Evolutionary conservation across 92 coral and sea anemone genomes (phyloP), one percentile per base, ranked within the genome.

Genomic region (Palythoa grandiflora): DNA sequence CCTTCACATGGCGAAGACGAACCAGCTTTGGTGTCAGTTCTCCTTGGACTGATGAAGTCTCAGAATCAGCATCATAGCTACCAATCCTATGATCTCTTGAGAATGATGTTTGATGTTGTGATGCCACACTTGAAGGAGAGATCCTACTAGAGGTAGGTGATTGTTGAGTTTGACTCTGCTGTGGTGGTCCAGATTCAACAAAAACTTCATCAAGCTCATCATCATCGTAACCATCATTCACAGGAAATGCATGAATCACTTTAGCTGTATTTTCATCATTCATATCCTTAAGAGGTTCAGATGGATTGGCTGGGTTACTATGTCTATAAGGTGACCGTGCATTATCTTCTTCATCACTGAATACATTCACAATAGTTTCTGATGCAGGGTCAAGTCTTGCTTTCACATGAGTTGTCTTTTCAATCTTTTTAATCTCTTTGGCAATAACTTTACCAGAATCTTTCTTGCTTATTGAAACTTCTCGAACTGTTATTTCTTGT

Each of bases 11-110:
- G 9, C 88, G 89, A 79, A 74, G 88, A 59, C 88, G 95, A 1
- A 91, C 92, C 65, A 88, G 91, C 57, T 87, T 83, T 36, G 95
- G 94, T 8, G 94, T 16, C 28, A 81, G 74, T 68, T 81, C 74
- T 37, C 94, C 94, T 70, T 86, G 92, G 28, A 91, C 91, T 48
- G 98, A 97, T 13, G 99, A 97, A 38, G 95, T 97, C 75, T 97
- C 99, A 6, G 99, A 97, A 81, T 97, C 99, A 9, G 99, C 99
- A 91, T 97, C 99, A 83, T 98, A 95, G 73, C 99, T 93, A 89
- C 88, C 89, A 44, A 81, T 8, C 21, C 47, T 71, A 9, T 17
- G 61, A 74, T 65, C 75, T 15, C 72, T 38, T 50, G 89, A 73
- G 71, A 78, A 55, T 89, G n/a, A 52, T 17, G 20, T 54, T 54